phyloP scores from a whole-genome alignment of 1,140 invertebrate species.

The Aplysia californica region DNA sequence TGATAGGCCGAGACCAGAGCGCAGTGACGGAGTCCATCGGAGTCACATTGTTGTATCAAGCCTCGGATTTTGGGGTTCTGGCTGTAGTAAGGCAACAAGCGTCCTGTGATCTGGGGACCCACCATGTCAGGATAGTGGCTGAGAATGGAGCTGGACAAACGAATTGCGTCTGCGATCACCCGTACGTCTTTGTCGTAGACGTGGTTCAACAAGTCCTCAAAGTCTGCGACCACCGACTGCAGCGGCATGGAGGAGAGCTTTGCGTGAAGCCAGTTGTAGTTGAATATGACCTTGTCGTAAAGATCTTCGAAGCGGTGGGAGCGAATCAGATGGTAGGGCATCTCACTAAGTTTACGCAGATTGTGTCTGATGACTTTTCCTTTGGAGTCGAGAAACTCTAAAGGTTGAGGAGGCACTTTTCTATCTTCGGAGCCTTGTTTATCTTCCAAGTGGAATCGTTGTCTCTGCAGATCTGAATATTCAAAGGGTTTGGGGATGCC shows the following conservation, averaged over 20 bases:
- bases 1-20: constrained; percentile 93
- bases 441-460: constrained; percentile 78
- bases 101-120: constrained; percentile 91
- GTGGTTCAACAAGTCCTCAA: constrained; percentile 91
- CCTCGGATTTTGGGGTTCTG: constrained; percentile 78
- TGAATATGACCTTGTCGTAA: constrained; percentile 89
- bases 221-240: constrained; percentile 91
- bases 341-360: constrained; percentile 74
- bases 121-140: constrained; percentile 95
- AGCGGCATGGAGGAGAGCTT: constrained; percentile 95
- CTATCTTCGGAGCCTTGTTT: constrained; percentile 94
- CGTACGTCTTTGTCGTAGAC: constrained; percentile 85
- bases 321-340: constrained; percentile 93
- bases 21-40: constrained; percentile 84
- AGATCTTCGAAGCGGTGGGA: constrained; percentile 92
- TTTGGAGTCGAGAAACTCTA: constrained; percentile 92
- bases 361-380: constrained; percentile 75
- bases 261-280: constrained; percentile 97
- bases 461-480: constrained; percentile 95
- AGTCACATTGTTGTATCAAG: constrained; percentile 89
- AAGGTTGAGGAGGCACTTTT: constrained; percentile 94
- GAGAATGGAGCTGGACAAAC: constrained; percentile 78
- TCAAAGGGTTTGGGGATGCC: constrained; percentile 95
- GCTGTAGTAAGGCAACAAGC: constrained; percentile 80
- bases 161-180: constrained; percentile 93